These are phyloP conservation scores for Drosophila takahashii DNA, from an alignment of 1,140 invertebrate species.

Conservation along the genomic window DNA sequence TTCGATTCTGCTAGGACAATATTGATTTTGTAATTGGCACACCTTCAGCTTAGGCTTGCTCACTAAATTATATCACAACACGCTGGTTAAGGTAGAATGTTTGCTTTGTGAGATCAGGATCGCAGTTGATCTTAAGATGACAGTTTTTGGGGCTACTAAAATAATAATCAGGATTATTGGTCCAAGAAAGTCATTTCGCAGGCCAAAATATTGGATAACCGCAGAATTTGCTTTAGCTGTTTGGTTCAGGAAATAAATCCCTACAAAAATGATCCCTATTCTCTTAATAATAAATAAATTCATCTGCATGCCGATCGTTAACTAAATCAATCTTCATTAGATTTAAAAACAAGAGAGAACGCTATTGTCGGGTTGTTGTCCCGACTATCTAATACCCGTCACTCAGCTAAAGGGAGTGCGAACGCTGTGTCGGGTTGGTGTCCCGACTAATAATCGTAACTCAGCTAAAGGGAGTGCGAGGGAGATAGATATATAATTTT, in stretches of 20 bases:
- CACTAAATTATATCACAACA: constrained; percentile 43
- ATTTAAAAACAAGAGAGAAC: too few species aligned
- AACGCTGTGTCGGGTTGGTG: too few species aligned
- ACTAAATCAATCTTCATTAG: too few species aligned
- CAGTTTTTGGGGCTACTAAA: background rate
- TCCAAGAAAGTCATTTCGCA: constrained; percentile 4
- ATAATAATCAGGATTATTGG: background rate
- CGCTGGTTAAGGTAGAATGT: background rate
- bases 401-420: too few species aligned
- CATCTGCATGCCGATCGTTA: too few species aligned
- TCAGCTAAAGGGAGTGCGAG: too few species aligned
- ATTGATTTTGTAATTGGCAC: constrained; percentile 73
- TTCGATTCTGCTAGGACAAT: constrained; percentile 57
- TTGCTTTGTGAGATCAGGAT: constrained; percentile 8
- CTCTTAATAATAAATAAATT: too few species aligned
- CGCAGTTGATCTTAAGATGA: background rate
- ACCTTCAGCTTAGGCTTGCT: constrained; percentile 25
- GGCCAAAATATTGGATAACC: background rate
- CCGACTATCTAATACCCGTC: too few species aligned
- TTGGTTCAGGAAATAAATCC: background rate
- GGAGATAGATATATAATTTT: too few species aligned
- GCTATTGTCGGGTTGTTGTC: too few species aligned
- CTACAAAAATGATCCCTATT: too few species aligned
- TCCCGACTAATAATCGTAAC: too few species aligned
- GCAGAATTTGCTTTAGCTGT: background rate